Conservation (phyloP, 2,797 vertebrate species). For the Helarctos malayanus region DNA sequence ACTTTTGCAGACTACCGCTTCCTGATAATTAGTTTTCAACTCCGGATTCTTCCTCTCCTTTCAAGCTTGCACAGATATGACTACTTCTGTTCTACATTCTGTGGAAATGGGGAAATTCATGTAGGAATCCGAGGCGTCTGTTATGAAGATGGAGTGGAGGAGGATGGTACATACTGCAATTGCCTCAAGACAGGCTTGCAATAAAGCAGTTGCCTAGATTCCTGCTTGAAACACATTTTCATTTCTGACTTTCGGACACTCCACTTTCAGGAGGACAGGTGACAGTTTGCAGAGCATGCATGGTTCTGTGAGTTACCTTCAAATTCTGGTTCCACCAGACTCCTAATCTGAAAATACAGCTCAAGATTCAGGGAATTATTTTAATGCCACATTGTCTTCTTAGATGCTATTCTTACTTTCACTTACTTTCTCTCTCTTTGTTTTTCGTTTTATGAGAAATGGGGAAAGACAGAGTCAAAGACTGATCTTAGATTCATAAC, state of each 20-base stretch:
- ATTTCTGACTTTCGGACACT: background rate
- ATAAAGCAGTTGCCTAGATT: background rate
- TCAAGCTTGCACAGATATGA: background rate
- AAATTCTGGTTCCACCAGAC: background rate
- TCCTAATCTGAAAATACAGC: background rate
- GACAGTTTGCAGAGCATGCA: fast-evolving
- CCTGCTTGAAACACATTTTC: background rate
- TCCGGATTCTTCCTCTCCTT: background rate
- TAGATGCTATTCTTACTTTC: background rate
- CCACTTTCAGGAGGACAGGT: background rate
- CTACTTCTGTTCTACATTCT: background rate
- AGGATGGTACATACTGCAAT: fast-evolving
- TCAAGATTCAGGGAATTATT: background rate
- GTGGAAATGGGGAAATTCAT: background rate
- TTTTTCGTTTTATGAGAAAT: background rate
- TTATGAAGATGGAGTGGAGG: background rate
- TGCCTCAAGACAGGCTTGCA: background rate
- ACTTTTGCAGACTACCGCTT: background rate
- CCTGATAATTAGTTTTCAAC: background rate
- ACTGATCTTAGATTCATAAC: background rate
- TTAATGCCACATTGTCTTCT: background rate
- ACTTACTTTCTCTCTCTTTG: background rate
- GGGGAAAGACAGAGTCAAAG: background rate
- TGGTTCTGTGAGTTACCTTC: background rate
- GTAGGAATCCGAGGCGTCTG: background rate